Base-by-base conservation (phyloP, 2,888 invertebrate genomes). In the Tachina fera region DNA sequence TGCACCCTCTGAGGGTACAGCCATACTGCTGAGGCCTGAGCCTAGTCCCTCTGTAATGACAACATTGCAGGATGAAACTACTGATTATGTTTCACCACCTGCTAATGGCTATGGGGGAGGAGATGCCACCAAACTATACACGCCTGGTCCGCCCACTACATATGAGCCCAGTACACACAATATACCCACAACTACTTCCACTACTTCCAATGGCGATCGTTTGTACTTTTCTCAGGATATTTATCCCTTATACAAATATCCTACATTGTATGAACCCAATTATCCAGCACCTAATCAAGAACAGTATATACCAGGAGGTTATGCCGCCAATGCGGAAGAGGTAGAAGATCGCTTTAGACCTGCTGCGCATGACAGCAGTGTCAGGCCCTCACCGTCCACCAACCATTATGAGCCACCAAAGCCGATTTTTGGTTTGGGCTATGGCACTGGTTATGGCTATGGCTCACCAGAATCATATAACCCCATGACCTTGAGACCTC, bases 221-320 rank as follows among this genome's bases (percentile, higher is more conserved):
- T 87, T 93, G 56, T 92, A 91, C 63, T 92, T 92, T 84, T 91
- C 92, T 1, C 92, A 92, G 13, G 92, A 92, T 65, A 88, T 91
- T 4, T 91, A 91, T 88, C 93, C 93, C 0, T 87, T 92, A 1
- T 93, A 92, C 83, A 91, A 92, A 80, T 91, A 92, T 83, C 93
- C 93, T 9, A 92, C 90, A 85, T 88, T 92, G n/a, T 93, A 93
- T 79, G 92, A 93, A 74, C 90, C 90, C 65, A 92, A 91, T 75
- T 93, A 92, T 87, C 92, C 93, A 1, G 89, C 92, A 9, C 92
- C 92, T n/a, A 92, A 92, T 80, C 91, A 92, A 9, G 90, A 92
- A 13, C 87, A 88, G 9, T 91, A 91, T 68, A 91, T 91, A 84
- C 93, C 93, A 0, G 92, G 91, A 0, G 91, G 91, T 51, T 93